Conservation (phyloP, 2,797 vertebrate species). For the Pitangus sulphuratus region DNA sequence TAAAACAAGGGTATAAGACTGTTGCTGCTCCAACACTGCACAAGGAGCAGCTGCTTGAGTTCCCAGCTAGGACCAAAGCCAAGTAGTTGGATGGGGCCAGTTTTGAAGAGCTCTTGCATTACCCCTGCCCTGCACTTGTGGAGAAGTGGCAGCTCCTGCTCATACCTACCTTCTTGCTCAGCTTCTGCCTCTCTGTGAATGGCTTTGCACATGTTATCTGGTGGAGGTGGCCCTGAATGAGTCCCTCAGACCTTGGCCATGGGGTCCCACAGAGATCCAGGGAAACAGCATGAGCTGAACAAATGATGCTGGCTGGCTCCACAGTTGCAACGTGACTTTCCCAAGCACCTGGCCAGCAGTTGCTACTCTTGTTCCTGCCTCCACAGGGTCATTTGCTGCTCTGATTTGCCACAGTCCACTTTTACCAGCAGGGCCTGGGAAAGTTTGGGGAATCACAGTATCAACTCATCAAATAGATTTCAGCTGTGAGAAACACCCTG, state of each 20-base stretch:
- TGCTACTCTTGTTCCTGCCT: background rate
- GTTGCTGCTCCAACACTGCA: background rate
- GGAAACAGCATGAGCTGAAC: background rate
- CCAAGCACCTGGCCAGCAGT: background rate
- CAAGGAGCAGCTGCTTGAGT: background rate
- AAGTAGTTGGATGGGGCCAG: background rate
- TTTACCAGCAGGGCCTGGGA: background rate
- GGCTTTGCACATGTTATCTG: background rate
- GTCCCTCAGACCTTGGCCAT: background rate
- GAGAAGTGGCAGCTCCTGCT: background rate
- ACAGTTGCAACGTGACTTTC: accelerated
- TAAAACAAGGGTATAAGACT: background rate
- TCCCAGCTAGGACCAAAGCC: background rate
- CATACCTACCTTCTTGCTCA: background rate
- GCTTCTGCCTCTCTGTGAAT: background rate
- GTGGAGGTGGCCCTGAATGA: background rate
- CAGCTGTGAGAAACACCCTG: background rate
- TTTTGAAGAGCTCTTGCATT: background rate
- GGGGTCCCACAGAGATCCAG: accelerated
- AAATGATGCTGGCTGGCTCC: background rate
- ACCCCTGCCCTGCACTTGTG: accelerated
- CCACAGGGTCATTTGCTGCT: background rate
- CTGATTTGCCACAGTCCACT: background rate
- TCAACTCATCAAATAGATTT: background rate
- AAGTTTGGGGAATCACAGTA: background rate